Evolutionary conservation across 2,113 vertebrate genomes (phyloP).

Genomic region (Melanocharis versteri): DNA sequence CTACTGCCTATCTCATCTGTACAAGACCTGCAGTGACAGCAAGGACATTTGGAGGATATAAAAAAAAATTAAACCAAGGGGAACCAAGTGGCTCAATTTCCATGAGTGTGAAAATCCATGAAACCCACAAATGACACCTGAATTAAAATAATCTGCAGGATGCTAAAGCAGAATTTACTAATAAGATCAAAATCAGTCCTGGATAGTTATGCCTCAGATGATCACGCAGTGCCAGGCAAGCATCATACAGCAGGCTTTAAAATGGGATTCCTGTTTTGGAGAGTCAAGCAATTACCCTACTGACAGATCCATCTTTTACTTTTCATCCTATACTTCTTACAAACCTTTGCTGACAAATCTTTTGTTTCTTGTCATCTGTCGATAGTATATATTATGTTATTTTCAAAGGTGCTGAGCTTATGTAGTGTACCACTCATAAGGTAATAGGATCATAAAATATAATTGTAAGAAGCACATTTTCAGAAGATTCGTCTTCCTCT

Average conservation of each 20-base stretch:
- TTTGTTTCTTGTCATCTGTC: background rate
- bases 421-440: conserved; percentile 15
- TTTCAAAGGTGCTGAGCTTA: conserved; percentile 54
- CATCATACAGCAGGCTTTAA: background rate
- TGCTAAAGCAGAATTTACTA: background rate
- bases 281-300: background rate
- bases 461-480: conserved; percentile 45
- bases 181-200: background rate
- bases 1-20: background rate
- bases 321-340: background rate
- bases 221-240: background rate
- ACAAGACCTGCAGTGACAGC: background rate
- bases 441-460: conserved; percentile 64
- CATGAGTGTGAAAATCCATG: background rate
- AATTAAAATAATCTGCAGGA: background rate
- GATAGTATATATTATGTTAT: background rate
- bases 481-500: conserved; percentile 40
- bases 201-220: background rate
- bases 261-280: background rate
- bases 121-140: background rate
- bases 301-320: background rate
- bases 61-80: background rate
- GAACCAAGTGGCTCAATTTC: background rate
- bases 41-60: background rate
- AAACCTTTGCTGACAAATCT: background rate